phyloP scores from a whole-genome alignment of 2,113 vertebrate species.

The Perognathus longimembris region DNA sequence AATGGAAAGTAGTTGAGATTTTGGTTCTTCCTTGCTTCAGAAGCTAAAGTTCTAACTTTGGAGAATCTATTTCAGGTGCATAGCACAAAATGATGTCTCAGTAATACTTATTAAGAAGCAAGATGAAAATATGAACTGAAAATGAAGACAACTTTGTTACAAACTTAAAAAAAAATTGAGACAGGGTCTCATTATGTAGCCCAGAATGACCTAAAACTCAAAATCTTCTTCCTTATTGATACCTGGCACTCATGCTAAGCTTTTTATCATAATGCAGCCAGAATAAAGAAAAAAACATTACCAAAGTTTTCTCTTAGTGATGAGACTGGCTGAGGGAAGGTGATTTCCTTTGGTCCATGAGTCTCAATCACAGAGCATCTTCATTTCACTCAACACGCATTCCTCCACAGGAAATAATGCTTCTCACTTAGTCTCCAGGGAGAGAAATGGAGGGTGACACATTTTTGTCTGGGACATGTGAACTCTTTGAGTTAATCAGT shows the following conservation, averaged over 20 bases:
- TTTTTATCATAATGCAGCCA: not conserved
- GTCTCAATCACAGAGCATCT: not conserved
- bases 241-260: not conserved
- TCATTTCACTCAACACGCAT: too few relatives aligned
- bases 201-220: too few relatives aligned
- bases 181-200: too few relatives aligned
- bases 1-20: slow-evolving; percentile 5
- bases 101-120: slow-evolving; percentile 16
- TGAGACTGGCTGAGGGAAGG: not conserved
- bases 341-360: not conserved
- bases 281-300: slow-evolving; percentile 1
- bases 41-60: not conserved
- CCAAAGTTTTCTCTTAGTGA: not conserved
- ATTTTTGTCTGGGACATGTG: not conserved
- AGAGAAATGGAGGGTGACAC: too few relatives aligned
- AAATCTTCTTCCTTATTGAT: not conserved
- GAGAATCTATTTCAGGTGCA: slow-evolving; percentile 31
- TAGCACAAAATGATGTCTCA: not conserved
- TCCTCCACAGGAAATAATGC: not conserved
- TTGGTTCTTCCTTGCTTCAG: not conserved
- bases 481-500: not conserved
- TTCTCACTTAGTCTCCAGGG: not conserved
- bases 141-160: not conserved
- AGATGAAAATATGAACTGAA: not conserved
- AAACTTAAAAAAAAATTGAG: too few relatives aligned